phyloP scores from a whole-genome alignment of 2,797 vertebrate genomes.

The Pampus argenteus region DNA sequence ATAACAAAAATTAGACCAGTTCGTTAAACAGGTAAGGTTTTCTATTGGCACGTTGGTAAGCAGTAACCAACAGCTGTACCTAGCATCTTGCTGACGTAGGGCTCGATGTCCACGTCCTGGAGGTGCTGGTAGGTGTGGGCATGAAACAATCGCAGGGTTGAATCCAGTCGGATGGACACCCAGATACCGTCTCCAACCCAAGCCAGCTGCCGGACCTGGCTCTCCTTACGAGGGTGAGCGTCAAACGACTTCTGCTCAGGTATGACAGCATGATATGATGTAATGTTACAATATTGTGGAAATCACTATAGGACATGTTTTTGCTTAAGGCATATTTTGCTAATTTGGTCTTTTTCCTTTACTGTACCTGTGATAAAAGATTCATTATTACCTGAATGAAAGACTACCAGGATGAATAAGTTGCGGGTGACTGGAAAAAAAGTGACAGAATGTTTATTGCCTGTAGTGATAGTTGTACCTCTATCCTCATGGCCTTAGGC shows the following conservation, averaged over 20 bases:
- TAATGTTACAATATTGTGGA: neutral
- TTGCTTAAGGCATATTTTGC: neutral
- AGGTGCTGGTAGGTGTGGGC: slow-evolving; percentile 98
- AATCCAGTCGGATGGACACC: slow-evolving; percentile 98
- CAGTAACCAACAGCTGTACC: slow-evolving; percentile 79
- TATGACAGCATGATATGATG: neutral
- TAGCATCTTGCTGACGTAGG: slow-evolving; percentile 99
- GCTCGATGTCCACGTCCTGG: slow-evolving; percentile 98
- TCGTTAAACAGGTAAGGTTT: neutral
- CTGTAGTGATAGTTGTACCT: slow-evolving; percentile 78
- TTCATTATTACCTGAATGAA: no score
- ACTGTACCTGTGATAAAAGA: neutral
- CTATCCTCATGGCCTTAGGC: slow-evolving; percentile 98
- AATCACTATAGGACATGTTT: neutral
- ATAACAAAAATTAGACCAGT: neutral
- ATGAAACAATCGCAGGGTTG: slow-evolving; percentile 94
- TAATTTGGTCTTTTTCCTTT: neutral
- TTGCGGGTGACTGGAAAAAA: neutral
- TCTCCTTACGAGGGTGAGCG: slow-evolving; percentile 96
- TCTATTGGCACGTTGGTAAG: neutral
- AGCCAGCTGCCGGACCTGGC: slow-evolving; percentile 96
- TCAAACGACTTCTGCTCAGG: slow-evolving; percentile 93
- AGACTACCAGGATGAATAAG: neutral
- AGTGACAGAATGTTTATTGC: neutral
- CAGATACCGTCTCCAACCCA: slow-evolving; percentile 98